A percentile compares a stretch with the other conserved stretches of the same genome.
These are phyloP conservation scores for Malurus cyaneus DNA, from an alignment of 2,113 vertebrate genomes.

Conservation along the genomic window DNA sequence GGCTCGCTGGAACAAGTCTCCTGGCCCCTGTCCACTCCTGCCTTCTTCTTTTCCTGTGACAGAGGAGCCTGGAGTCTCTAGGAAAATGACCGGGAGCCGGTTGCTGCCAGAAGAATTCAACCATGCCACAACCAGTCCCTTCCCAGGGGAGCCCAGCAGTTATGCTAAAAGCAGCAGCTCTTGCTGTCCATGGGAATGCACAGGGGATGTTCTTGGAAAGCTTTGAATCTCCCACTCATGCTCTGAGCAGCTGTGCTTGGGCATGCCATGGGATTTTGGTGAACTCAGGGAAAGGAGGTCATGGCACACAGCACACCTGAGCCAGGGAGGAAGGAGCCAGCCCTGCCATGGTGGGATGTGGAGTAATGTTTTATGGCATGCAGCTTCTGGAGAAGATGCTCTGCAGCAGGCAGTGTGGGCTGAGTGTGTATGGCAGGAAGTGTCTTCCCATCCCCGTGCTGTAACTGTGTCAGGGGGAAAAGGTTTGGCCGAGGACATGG, in stretches of 20 bases:
- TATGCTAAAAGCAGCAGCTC: not conserved
- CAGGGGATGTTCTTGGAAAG: not conserved
- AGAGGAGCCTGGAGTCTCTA: not conserved
- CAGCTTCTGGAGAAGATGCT: not conserved
- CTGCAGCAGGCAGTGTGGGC: not conserved
- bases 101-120: not conserved
- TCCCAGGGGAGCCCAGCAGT: not conserved
- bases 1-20: not conserved
- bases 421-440: not conserved
- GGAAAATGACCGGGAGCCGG: not conserved
- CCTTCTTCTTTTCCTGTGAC: slow-evolving; percentile 4
- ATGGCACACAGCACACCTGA: accelerated
- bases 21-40: not conserved
- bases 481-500: not conserved
- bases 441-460: not conserved
- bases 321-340: not conserved
- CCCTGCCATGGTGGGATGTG: not conserved
- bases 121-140: not conserved
- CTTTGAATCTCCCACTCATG: not conserved
- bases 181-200: not conserved
- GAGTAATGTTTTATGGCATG: not conserved
- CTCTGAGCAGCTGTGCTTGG: not conserved
- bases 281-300: not conserved
- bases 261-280: accelerated
- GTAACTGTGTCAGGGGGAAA: not conserved